Base-by-base conservation (phyloP, 1,140 invertebrate genomes). In the Archegozetes longisetosus region DNA sequence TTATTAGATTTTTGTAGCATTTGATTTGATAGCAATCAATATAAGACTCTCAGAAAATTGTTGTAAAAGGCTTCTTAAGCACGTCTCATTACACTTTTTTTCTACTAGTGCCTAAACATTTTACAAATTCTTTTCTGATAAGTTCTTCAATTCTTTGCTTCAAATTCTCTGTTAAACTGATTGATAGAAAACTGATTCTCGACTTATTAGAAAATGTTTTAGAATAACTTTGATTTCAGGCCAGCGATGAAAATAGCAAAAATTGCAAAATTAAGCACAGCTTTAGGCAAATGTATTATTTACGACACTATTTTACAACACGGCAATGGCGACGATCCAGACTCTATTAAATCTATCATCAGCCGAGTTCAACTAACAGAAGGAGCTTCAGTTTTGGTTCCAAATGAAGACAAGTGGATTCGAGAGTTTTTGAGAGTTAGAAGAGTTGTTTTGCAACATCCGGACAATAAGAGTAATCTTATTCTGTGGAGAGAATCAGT, bases 251-350 rank as follows among this genome's bases (percentile, higher is more conserved):
- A 2, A 2, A 24, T 14, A 2, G 57, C 47, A 3, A 27, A 51
- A 25, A 29, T 6, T 3, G 47, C 25, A 4, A 23, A 23, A 12
- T 17, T 58, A n/a, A 29, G 13, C 4, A 50, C 57, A 2, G 2
- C 27, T 2, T 53, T 58, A 29, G 57, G 57, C 22, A n/a, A n/a
- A 23, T 58, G 57, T 46, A 17, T 47, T 12, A 50, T 58, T 2
- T 58, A 58, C 25, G 57, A 58, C 27, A 50, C 47, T 17, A 58
- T 58, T 47, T 50, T 58, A 17, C 57, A 58, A 53, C 57, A 58
- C 25, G 57, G 57, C n/a, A 47, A 47, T 24, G 57, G 57, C 12
- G 47, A 58, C 40, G 57, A 58, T 51, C 2, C 6, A n/a, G 57
- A 58, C 27, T 58, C 57, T 20, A 23, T 58, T 2, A 22, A 14